Evolutionary conservation across 2,113 vertebrate species (phyloP).

Genomic region (Phyllopteryx taeniolatus): DNA sequence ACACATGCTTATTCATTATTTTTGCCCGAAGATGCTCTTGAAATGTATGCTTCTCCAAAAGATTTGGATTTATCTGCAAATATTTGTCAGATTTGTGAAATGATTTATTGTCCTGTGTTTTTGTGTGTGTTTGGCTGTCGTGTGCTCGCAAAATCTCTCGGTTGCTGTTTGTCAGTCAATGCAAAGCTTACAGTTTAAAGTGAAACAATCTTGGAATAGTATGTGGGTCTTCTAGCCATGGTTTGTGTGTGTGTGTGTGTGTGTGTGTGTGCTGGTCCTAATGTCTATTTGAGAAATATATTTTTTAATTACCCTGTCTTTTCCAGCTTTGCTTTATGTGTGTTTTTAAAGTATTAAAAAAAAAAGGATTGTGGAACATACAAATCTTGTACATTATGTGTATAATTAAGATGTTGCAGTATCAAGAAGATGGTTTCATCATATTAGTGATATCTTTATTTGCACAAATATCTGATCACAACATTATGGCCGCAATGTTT

Average conservation of each 20-base stretch:
- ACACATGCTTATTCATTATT: conserved; percentile 8
- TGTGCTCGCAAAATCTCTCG: conserved; percentile 35
- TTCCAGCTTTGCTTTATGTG: conserved; percentile 34
- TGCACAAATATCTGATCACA: conserved; percentile 4
- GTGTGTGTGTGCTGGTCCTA: not conserved
- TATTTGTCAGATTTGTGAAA: conserved; percentile 10
- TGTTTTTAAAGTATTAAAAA: conserved; percentile 22
- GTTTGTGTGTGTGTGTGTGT: not conserved
- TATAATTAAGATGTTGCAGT: conserved; percentile 8
- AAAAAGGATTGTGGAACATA: conserved; percentile 7
- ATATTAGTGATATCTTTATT: conserved; percentile 5
- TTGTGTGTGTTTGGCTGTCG: conserved; percentile 27
- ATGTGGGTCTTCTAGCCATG: not conserved
- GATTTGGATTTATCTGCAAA: conserved; percentile 28
- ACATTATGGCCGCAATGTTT: not conserved
- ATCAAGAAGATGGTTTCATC: not conserved
- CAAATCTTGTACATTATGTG: not conserved
- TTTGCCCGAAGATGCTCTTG: conserved; percentile 21
- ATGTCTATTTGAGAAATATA: conserved; percentile 13
- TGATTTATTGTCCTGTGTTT: conserved; percentile 1
- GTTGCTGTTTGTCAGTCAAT: conserved; percentile 33
- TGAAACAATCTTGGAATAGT: conserved; percentile 21
- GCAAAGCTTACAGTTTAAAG: conserved; percentile 21
- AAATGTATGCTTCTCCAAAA: conserved; percentile 52
- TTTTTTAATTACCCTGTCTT: conserved; percentile 5